phyloP scores from a whole-genome alignment of 2,888 invertebrate genomes.

The Deladenus siricidicola region DNA sequence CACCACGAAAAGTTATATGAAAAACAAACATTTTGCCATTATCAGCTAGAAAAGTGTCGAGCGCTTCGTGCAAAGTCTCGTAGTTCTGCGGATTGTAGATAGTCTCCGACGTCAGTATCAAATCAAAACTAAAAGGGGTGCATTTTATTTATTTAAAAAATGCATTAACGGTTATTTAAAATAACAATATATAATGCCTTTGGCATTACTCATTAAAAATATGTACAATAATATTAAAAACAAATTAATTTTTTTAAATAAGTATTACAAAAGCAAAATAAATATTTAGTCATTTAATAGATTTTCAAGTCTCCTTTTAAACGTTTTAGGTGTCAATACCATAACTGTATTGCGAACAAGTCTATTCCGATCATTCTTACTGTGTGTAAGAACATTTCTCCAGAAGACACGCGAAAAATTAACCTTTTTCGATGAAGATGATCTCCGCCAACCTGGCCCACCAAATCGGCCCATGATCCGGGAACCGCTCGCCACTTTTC shows the following conservation, averaged over 20 bases:
- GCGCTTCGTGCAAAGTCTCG: constrained; percentile 62
- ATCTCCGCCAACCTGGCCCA: not conserved
- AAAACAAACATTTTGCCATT: constrained; percentile 57
- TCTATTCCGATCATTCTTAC: constrained; percentile 1
- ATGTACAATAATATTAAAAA: not conserved
- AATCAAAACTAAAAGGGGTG: constrained; percentile 63
- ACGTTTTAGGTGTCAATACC: no score
- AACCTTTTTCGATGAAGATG: constrained; percentile 1
- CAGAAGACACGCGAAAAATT: no score
- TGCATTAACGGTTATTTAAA: not conserved
- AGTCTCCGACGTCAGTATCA: constrained; percentile 83
- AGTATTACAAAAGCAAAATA: not conserved
- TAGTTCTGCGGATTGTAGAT: constrained; percentile 74
- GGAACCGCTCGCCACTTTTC: constrained; percentile 22
- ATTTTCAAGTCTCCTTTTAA: no score
- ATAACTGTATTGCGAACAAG: not conserved
- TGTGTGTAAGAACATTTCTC: not conserved
- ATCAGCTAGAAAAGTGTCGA: constrained; percentile 63
- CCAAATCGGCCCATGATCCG: constrained; percentile 15
- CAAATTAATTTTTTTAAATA: not conserved
- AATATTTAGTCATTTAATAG: not conserved
- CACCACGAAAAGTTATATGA: no score
- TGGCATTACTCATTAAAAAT: no score
- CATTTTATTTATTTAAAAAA: not conserved
- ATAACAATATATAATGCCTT: not conserved